A percentile compares a stretch with the other conserved stretches of the same genome.
Evolutionary conservation across 2,888 invertebrate species (phyloP).

Genomic region (Rugalucina vietnamica): DNA sequence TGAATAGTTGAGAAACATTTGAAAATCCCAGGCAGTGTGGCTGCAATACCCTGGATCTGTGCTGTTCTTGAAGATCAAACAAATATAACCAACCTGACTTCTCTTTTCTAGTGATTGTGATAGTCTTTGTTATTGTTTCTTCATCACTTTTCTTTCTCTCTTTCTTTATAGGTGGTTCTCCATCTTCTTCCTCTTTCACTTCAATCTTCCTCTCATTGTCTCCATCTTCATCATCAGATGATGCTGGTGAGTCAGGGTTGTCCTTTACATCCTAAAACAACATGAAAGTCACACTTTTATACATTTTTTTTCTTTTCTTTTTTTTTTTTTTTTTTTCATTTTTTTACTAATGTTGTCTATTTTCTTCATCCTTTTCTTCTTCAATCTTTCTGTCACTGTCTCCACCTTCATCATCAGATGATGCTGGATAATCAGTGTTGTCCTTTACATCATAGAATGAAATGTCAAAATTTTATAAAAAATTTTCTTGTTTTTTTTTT

Average conservation of each 20-base stretch:
- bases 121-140: constrained; percentile 16
- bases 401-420: constrained; percentile 62
- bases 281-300: no score
- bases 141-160: neutral
- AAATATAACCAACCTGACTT: no score
- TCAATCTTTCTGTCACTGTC: constrained; percentile 54
- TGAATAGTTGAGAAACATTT: no score
- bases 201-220: constrained; percentile 56
- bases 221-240: constrained; percentile 62
- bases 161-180: constrained; percentile 17
- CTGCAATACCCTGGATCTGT: no score
- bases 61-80: no score
- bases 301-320: constrained; percentile 8
- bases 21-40: no score
- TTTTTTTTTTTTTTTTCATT: neutral
- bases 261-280: constrained; percentile 33
- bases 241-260: constrained; percentile 44
- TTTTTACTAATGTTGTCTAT: constrained; percentile 13
- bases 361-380: constrained; percentile 35
- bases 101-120: constrained; percentile 16
- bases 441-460: constrained; percentile 32
- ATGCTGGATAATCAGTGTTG: constrained; percentile 43
- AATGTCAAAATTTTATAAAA: no score
- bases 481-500: neutral
- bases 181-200: constrained; percentile 36